A percentile compares a stretch with the other conserved stretches of the same genome.
Evolutionary conservation across 2,888 invertebrate species (phyloP).

Genomic region (Dysmachus trigonus): DNA sequence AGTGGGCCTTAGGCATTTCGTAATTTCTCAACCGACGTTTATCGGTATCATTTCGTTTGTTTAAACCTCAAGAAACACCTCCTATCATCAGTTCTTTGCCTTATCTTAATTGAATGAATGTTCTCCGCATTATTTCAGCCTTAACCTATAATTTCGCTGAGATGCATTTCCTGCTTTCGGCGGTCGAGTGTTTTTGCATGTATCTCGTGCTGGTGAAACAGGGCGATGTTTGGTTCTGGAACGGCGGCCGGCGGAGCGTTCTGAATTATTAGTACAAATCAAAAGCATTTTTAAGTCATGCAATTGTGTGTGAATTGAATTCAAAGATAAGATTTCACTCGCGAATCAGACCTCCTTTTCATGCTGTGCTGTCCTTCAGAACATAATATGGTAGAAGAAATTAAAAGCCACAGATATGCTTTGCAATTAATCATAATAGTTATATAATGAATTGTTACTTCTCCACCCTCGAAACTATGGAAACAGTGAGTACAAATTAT

Average conservation of each 20-base stretch:
- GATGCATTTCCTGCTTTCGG: slow-evolving; percentile 18
- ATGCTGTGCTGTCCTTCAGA: too few species aligned
- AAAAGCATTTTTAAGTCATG: neutral
- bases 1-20: neutral
- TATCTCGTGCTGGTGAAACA: neutral
- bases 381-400: too few species aligned
- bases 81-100: neutral
- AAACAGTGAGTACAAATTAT: too few species aligned
- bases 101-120: slow-evolving; percentile 13
- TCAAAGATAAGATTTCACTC: neutral
- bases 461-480: neutral
- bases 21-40: neutral
- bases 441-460: neutral
- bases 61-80: neutral
- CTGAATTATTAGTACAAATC: neutral
- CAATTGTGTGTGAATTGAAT: neutral
- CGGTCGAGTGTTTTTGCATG: neutral
- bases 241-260: neutral
- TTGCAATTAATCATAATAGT: neutral
- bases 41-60: neutral
- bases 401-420: neutral
- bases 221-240: neutral
- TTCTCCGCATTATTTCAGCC: neutral
- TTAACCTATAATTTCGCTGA: slow-evolving; percentile 16
- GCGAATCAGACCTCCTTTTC: neutral